A percentile compares a stretch with the other conserved stretches of the same genome.
phyloP scores from a whole-genome alignment of 2,888 invertebrate species.

The Chironomus riparius region DNA sequence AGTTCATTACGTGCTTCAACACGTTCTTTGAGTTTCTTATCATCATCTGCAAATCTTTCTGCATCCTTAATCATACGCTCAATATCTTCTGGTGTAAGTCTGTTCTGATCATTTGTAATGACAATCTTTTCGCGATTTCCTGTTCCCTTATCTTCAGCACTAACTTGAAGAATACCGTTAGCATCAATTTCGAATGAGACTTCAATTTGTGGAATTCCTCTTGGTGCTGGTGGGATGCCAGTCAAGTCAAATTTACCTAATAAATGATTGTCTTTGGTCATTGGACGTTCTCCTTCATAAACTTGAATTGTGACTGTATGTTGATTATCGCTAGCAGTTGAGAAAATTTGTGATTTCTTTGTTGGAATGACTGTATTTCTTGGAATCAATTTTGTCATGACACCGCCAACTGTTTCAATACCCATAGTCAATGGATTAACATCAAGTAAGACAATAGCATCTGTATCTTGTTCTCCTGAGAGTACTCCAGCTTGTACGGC shows the following conservation, averaged over 20 bases:
- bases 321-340: constrained; percentile 97
- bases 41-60: constrained; percentile 97
- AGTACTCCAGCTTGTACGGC: constrained; percentile 98
- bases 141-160: constrained; percentile 98
- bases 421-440: constrained; percentile 98
- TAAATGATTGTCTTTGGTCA: constrained; percentile 99
- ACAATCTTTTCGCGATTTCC: constrained; percentile 98
- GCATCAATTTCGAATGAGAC: constrained; percentile 93
- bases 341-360: constrained; percentile 98
- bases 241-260: constrained; percentile 97
- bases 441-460: constrained; percentile 91
- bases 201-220: constrained; percentile 90
- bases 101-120: constrained; percentile 96
- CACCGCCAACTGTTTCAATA: constrained; percentile 99
- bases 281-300: constrained; percentile 97
- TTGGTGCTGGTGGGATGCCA: constrained; percentile 89
- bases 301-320: constrained; percentile 98
- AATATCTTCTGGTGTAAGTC: constrained; percentile 95
- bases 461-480: constrained; percentile 91
- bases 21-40: constrained; percentile 90
- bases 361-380: constrained; percentile 98
- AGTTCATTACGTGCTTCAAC: constrained; percentile 95
- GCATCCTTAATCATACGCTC: constrained; percentile 99
- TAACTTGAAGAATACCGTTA: constrained; percentile 89
- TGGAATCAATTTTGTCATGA: constrained; percentile 98